Conservation (phyloP, 2,797 vertebrate genomes). For the Brotogeris chrysoptera region DNA sequence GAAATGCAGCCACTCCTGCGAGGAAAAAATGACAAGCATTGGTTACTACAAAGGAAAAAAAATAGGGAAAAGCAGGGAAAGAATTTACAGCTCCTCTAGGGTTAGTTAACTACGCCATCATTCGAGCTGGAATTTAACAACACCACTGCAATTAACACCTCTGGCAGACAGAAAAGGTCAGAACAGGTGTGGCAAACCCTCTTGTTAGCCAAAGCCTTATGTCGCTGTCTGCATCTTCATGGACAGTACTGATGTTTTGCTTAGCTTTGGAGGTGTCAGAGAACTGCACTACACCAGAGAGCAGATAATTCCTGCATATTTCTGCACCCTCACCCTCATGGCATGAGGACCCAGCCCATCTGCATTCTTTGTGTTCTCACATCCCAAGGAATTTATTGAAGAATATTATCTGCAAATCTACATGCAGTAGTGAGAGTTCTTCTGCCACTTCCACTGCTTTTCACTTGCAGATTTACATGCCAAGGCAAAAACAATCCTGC, state of each 20-base stretch:
- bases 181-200: fast-evolving
- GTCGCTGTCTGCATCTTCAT: not conserved
- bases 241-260: not conserved
- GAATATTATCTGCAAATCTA: not conserved
- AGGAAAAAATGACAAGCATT: not conserved
- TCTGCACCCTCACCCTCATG: not conserved
- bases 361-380: not conserved
- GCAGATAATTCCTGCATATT: not conserved
- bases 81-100: not conserved
- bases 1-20: not conserved
- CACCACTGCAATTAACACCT: not conserved
- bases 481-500: not conserved
- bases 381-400: not conserved
- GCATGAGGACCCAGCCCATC: not conserved
- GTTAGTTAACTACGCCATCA: not conserved
- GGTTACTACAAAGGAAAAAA: not conserved
- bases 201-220: not conserved
- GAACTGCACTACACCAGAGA: not conserved
- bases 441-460: not conserved
- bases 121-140: not conserved
- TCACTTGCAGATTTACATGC: not conserved
- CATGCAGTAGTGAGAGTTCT: not conserved
- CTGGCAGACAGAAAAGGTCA: not conserved
- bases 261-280: not conserved
- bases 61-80: not conserved